A percentile compares a stretch with the other conserved stretches of the same genome.
phyloP scores from a whole-genome alignment of 2,888 invertebrate genomes.

The Heliconius hortense region DNA sequence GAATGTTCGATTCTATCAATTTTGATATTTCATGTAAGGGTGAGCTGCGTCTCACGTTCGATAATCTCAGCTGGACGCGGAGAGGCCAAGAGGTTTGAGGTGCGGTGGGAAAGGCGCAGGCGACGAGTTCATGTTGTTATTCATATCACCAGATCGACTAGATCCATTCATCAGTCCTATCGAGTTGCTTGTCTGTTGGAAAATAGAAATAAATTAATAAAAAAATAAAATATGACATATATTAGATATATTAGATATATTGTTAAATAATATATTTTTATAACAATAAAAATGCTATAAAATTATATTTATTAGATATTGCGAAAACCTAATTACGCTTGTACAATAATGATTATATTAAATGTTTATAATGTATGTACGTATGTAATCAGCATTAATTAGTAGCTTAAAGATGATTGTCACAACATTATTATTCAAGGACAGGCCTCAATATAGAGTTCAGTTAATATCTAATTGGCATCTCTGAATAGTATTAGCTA shows the following conservation, averaged over 20 bases:
- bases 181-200: constrained; percentile 70
- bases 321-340: neutral
- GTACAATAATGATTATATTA: constrained; percentile 6
- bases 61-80: constrained; percentile 85
- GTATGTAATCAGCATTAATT: constrained; percentile 12
- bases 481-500: constrained; percentile 21
- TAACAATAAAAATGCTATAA: neutral
- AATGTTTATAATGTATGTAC: constrained; percentile 12
- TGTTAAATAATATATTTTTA: neutral
- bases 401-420: constrained; percentile 20
- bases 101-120: constrained; percentile 78
- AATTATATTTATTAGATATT: constrained; percentile 5
- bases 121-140: constrained; percentile 85
- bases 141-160: constrained; percentile 82
- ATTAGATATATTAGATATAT: neutral
- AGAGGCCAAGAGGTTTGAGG: constrained; percentile 82
- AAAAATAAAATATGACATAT: neutral
- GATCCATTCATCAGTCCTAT: constrained; percentile 82
- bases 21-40: constrained; percentile 75
- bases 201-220: constrained; percentile 31
- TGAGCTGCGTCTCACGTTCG: constrained; percentile 74
- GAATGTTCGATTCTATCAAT: constrained; percentile 51
- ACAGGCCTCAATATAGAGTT: constrained; percentile 17
- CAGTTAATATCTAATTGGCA: constrained; percentile 24
- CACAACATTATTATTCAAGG: constrained; percentile 22